Base-by-base conservation (phyloP, 2,797 vertebrate species). In the Pterois miles region DNA sequence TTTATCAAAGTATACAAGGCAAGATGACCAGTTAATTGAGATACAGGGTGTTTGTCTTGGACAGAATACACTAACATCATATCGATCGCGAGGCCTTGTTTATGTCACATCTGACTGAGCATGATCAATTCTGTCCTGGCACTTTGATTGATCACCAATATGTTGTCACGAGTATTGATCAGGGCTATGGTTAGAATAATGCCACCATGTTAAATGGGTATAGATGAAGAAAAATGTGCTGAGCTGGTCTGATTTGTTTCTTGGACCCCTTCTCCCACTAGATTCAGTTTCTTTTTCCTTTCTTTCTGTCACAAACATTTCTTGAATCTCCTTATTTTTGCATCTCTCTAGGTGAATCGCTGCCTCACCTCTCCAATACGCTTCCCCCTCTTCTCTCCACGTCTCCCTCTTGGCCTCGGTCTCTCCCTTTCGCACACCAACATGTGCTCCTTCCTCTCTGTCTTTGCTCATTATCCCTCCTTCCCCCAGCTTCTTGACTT, bases 61-160 rank as follows among this genome's bases (percentile, higher is more conserved):
- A 72, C 81, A 77, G 87, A 91, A 90, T 80, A 75, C 89, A 86
- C 84, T 83, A 84, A 89, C 86, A 76, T 86, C 65, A 20, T 65
- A 93, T 94, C 62, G 93, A 94, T 83, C 62, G 63, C 14, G 4
- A 46, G 81, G 78, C 92, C 93, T 95, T 94, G 93, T 94, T 95
- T 92, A 91, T 93, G 94, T 93, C 94, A 93, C 92, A 94, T 93
- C 90, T 95, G 94, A 95, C 90, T 90, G 93, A 94, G 89, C 88
- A 56, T 90, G 91, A 95, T 95, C 95, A 93, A 95, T 95, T 86
- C 80, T 74, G 91, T 85, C 92, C 88, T 88, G 91, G 85, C 91
- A 91, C 87, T 91, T 91, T 94, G 94, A 95, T 94, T 94, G 94
- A 96, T 95, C 94, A 93, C 93, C 93, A 85, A 93, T 94, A 90